phyloP scores from a whole-genome alignment of 2,888 invertebrate species.

The Dione juno region DNA sequence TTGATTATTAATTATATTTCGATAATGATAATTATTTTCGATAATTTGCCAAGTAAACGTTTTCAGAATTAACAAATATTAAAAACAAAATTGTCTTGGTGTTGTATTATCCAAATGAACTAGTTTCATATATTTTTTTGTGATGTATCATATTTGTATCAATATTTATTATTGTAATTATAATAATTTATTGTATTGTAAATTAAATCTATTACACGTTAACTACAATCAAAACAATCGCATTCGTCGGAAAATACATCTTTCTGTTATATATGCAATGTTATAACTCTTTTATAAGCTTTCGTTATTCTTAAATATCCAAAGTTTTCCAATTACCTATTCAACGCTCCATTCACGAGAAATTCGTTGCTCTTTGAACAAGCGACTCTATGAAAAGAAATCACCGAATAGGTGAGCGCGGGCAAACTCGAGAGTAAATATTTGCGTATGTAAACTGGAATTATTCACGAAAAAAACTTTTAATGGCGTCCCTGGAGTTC shows the following conservation, averaged over 20 bases:
- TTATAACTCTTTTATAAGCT: conserved; percentile 32
- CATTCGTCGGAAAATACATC: not conserved
- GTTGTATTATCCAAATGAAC: too few species aligned
- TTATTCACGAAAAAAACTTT: conserved; percentile 84
- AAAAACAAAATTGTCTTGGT: too few species aligned
- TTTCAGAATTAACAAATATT: not conserved
- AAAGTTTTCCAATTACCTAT: conserved; percentile 79
- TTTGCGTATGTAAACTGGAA: conserved; percentile 84
- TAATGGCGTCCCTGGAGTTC: conserved; percentile 84
- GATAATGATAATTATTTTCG: too few species aligned
- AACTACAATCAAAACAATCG: not conserved
- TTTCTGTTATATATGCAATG: not conserved
- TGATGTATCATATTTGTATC: too few species aligned
- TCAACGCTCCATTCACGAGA: conserved; percentile 70
- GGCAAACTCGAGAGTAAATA: conserved; percentile 82
- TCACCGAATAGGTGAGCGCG: conserved; percentile 81
- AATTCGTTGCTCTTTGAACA: conserved; percentile 73
- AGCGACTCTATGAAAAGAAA: conserved; percentile 80
- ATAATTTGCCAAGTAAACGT: not conserved
- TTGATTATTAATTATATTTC: too few species aligned
- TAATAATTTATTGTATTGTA: not conserved
- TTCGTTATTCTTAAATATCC: conserved; percentile 40
- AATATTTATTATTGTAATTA: too few species aligned
- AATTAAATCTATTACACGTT: not conserved
- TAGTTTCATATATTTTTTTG: too few species aligned